Evolutionary conservation across 2,888 invertebrate species (phyloP).

Genomic region (Globia sparganii): DNA sequence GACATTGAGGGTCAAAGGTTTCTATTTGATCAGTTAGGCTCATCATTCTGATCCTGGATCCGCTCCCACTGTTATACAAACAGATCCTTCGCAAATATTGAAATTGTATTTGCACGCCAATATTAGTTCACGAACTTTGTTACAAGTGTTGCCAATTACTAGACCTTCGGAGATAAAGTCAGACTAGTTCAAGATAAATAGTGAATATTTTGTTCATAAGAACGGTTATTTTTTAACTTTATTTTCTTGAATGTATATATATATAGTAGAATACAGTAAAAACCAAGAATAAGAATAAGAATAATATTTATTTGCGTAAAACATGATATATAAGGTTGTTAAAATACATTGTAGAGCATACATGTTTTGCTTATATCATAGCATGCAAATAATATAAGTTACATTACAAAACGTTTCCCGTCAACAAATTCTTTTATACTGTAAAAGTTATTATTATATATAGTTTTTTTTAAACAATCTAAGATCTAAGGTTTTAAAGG

Average conservation of each 20-base stretch:
- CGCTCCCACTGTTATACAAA: conserved; percentile 44
- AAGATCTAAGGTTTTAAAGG: too few relatives aligned
- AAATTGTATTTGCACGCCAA: conserved; percentile 58
- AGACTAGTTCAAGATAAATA: not conserved
- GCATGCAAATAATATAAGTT: too few relatives aligned
- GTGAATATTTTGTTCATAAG: not conserved
- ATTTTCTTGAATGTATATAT: too few relatives aligned
- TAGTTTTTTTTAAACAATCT: too few relatives aligned
- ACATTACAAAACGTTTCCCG: too few relatives aligned
- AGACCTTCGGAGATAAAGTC: conserved; percentile 7
- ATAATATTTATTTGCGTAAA: too few relatives aligned
- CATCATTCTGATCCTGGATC: conserved; percentile 43
- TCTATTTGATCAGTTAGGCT: conserved; percentile 40
- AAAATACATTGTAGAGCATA: too few relatives aligned
- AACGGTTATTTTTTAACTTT: not conserved
- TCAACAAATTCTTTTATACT: too few relatives aligned
- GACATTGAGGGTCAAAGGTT: conserved; percentile 25
- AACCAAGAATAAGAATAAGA: too few relatives aligned
- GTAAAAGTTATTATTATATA: too few relatives aligned
- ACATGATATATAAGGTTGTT: too few relatives aligned
- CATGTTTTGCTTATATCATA: too few relatives aligned
- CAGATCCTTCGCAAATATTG: conserved; percentile 65
- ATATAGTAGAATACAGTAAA: not conserved
- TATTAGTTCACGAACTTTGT: conserved; percentile 51
- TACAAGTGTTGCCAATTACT: conserved; percentile 52